Base-by-base conservation (phyloP, 2,888 invertebrate genomes). In the Eurois occulta region DNA sequence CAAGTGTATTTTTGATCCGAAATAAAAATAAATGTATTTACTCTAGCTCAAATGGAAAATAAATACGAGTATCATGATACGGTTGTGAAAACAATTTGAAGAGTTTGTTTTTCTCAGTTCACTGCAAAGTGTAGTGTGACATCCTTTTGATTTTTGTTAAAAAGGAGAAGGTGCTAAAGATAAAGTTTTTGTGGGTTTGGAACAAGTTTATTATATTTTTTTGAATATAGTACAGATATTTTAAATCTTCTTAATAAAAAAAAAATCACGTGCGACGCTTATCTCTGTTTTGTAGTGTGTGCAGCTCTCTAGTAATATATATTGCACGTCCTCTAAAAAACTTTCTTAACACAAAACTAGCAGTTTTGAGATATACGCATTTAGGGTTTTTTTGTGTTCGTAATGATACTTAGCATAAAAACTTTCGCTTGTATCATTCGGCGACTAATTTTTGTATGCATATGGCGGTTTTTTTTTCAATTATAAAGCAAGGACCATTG, bases 1-100 rank as follows among this genome's bases (percentile, higher is more conserved):
- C 81, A 87, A 81, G 81, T 86, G 80, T 89, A 89, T 89, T 91
- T 91, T 89, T 87, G 85, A 89, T 88, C 89, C 78, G 78, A 83
- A 81, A 81, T 86, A 84, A 89, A 90, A 90, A 91, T 91, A 90
- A 73, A 81, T 70, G 55, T 87, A 85, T 88, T 90, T 87, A 85
- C 86, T 90, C 87, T 84, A 85, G 78, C 80, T 85, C 82, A 87
- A 84, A 86, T 86, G 86, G 77, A 90, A 90, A 86, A 88, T 85
- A 90, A 89, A 89, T 88, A 87, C 74, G 70, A 75, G 66, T 60
- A 84, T 82, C 83, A 87, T 85, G 86, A 88, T 88, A 86, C 85
- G 77, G 75, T 78, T 81, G 76, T 84, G 81, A 83, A 85, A 87
- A 81, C 87, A 77, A 76, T 86, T 83, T 79, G 41, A 72, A 85